Evolutionary conservation across 2,797 vertebrate species (phyloP).

Genomic region (Sebastes steindachneri): DNA sequence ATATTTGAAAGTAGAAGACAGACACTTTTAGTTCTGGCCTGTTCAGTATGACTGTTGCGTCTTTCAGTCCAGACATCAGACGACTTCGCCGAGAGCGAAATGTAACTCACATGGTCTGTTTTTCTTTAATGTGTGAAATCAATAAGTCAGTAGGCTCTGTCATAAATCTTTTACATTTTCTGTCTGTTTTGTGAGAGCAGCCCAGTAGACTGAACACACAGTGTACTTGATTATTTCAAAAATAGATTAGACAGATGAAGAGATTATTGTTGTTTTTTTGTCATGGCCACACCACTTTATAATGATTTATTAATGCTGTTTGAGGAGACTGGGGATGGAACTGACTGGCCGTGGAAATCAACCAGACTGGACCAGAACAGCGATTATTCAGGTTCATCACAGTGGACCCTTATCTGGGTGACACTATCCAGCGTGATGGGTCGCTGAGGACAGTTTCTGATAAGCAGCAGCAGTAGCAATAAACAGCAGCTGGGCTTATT

Average conservation of each 20-base stretch:
- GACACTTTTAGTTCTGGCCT: not conserved
- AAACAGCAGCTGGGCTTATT: not conserved
- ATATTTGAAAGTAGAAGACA: not conserved
- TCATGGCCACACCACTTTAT: not conserved
- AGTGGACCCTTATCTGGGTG: slow-evolving; percentile 27
- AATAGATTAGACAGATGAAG: not conserved
- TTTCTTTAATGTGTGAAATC: not conserved
- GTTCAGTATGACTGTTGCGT: not conserved
- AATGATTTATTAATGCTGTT: slow-evolving; percentile 3
- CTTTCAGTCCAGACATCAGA: not conserved
- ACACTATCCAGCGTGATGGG: slow-evolving; percentile 5
- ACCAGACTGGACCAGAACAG: slow-evolving; percentile 47
- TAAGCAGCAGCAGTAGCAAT: not conserved
- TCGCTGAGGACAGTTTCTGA: not conserved
- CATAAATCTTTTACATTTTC: not conserved
- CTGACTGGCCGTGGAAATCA: slow-evolving; percentile 29
- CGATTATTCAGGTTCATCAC: slow-evolving; percentile 27
- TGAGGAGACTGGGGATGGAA: not conserved
- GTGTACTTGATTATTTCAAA: not conserved
- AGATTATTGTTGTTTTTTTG: not conserved
- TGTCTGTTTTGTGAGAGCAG: not conserved
- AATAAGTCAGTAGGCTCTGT: not conserved
- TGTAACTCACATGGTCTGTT: not conserved
- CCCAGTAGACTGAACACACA: not conserved
- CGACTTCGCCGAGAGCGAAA: not conserved